Evolutionary conservation across 2,113 vertebrate species (phyloP).

Genomic region (Peromyscus maniculatus): DNA sequence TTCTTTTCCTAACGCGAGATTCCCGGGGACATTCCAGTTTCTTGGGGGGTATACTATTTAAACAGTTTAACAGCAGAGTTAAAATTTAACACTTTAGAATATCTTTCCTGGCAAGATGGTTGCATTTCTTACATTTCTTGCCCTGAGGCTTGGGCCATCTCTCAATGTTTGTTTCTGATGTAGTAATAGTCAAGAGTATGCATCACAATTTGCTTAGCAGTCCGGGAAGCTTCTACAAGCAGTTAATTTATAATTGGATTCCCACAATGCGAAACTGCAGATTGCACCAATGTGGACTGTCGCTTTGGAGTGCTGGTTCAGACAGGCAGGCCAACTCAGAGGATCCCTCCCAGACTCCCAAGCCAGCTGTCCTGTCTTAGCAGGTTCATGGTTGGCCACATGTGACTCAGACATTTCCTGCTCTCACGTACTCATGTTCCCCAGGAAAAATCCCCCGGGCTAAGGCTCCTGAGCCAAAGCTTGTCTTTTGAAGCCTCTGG

Average conservation of each 20-base stretch:
- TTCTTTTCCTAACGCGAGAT: background rate
- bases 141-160: background rate
- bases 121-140: background rate
- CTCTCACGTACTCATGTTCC: background rate
- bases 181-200: background rate
- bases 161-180: background rate
- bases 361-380: background rate
- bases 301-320: background rate
- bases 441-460: conserved; percentile 20
- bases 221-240: background rate
- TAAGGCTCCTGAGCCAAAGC: background rate
- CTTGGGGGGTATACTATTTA: background rate
- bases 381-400: background rate
- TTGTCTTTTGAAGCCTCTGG: background rate
- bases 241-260: background rate
- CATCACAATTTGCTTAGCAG: background rate
- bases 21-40: background rate
- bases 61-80: background rate
- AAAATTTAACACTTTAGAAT: background rate
- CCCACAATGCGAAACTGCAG: background rate
- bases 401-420: background rate
- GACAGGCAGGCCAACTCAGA: background rate
- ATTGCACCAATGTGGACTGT: background rate
- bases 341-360: background rate
- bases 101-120: background rate